Percentiles rank a stretch among this genome's conserved stretches.
These are phyloP conservation scores for Andricus curvator DNA, from an alignment of 2,888 invertebrate species.

Conservation along the genomic window DNA sequence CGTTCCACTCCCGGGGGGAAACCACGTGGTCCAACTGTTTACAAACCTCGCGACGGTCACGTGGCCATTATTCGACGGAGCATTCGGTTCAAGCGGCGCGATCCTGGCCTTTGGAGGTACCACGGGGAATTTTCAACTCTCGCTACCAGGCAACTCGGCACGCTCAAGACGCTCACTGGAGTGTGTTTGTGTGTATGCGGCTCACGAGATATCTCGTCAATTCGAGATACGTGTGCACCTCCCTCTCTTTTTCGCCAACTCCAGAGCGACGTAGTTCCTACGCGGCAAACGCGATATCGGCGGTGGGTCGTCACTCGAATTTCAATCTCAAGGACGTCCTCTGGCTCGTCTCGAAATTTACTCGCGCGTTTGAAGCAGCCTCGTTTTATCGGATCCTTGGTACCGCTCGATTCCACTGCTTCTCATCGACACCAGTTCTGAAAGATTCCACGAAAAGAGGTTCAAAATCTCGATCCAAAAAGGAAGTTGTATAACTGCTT, in stretches of 20 bases:
- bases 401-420: conserved; percentile 7
- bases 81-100: conserved; percentile 53
- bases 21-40: conserved; percentile 76
- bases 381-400: conserved; percentile 20
- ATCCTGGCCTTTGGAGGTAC: neutral
- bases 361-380: conserved; percentile 10
- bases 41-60: conserved; percentile 70
- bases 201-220: conserved; percentile 44
- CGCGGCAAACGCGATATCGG: conserved; percentile 32
- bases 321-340: conserved; percentile 41
- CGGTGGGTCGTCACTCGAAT: conserved; percentile 38
- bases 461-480: conserved; percentile 3
- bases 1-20: conserved; percentile 56
- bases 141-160: neutral
- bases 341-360: conserved; percentile 36
- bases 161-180: conserved; percentile 37
- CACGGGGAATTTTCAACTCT: conserved; percentile 42
- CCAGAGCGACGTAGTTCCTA: conserved; percentile 40
- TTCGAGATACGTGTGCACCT: conserved; percentile 39
- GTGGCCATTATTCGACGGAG: conserved; percentile 73
- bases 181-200: neutral
- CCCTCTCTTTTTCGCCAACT: conserved; percentile 30
- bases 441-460: conserved; percentile 26
- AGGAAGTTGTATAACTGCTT: conserved; percentile 18
- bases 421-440: conserved; percentile 25